Evolutionary conservation across 2,797 vertebrate genomes (phyloP).

Genomic region (Cyprinella venusta): DNA sequence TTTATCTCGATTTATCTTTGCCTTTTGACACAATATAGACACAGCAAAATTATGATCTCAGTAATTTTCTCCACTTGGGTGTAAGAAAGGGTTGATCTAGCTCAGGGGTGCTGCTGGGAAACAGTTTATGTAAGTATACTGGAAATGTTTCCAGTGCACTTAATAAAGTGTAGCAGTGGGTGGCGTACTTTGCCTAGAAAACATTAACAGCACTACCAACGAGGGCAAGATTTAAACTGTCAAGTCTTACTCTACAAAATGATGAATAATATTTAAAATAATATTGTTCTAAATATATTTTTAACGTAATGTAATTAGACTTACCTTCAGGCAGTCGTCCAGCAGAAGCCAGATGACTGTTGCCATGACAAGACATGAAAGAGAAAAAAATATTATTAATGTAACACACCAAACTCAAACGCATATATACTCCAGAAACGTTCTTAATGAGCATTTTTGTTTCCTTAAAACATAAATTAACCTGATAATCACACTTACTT

Average conservation of each 20-base stretch:
- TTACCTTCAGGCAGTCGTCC: slow-evolving; percentile 85
- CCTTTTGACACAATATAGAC: background rate
- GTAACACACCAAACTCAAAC: background rate
- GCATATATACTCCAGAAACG: background rate
- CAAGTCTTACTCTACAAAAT: background rate
- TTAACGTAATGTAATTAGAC: slow-evolving; percentile 53
- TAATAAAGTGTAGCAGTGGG: slow-evolving; percentile 45
- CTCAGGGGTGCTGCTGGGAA: slow-evolving; percentile 8
- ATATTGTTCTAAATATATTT: slow-evolving; percentile 1
- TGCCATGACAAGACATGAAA: slow-evolving; percentile 51
- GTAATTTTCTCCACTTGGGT: background rate
- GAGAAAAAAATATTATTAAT: slow-evolving; percentile 37
- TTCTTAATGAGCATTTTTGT: background rate
- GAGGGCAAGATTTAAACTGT: background rate
- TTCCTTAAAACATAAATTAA: background rate
- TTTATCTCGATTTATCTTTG: background rate
- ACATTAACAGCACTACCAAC: background rate
- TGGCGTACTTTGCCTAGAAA: slow-evolving; percentile 52
- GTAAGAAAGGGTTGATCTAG: background rate
- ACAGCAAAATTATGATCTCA: background rate
- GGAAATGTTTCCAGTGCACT: background rate
- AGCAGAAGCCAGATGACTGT: slow-evolving; percentile 82
- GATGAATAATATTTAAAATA: background rate
- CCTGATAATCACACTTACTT: background rate
- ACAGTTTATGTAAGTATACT: background rate